phyloP scores from a whole-genome alignment of 2,888 invertebrate genomes.

The Scaptomyza flava region DNA sequence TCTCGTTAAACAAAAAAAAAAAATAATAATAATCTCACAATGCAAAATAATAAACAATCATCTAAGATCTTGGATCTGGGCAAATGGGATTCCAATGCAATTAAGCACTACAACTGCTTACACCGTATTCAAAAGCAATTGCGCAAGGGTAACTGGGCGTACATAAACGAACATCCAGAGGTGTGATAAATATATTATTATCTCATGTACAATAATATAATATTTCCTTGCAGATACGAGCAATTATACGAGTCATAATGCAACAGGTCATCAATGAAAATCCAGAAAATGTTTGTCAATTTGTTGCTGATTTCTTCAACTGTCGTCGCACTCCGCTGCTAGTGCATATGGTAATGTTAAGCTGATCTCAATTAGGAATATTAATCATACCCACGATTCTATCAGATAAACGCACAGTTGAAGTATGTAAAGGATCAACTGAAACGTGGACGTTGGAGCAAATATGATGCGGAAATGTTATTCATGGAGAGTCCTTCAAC shows the following conservation, averaged over 20 bases:
- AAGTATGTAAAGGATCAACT: slow-evolving; percentile 67
- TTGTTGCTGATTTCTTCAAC: slow-evolving; percentile 68
- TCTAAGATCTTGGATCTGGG: slow-evolving; percentile 57
- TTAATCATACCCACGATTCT: neutral
- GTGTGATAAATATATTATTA: slow-evolving; percentile 21
- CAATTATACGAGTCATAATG: slow-evolving; percentile 74
- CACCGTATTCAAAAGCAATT: slow-evolving; percentile 60
- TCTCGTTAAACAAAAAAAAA: slow-evolving; percentile 10
- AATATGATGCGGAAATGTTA: slow-evolving; percentile 68
- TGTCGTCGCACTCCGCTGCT: slow-evolving; percentile 58
- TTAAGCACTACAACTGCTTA: slow-evolving; percentile 51
- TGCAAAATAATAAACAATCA: slow-evolving; percentile 13
- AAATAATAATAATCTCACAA: slow-evolving; percentile 13
- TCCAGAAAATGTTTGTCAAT: slow-evolving; percentile 61
- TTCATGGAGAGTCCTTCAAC: slow-evolving; percentile 64
- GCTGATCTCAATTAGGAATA: neutral
- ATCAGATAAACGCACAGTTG: slow-evolving; percentile 66
- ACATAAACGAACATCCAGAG: slow-evolving; percentile 66
- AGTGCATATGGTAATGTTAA: slow-evolving; percentile 52
- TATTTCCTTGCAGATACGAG: slow-evolving; percentile 63
- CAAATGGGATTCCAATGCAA: slow-evolving; percentile 60
- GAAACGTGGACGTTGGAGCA: slow-evolving; percentile 63
- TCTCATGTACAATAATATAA: too few relatives aligned
- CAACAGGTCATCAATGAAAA: slow-evolving; percentile 65
- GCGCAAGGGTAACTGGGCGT: slow-evolving; percentile 59